A percentile compares a stretch with the other conserved stretches of the same genome.
Conservation (phyloP, 2,888 invertebrate genomes). For the Dilophus febrilis region DNA sequence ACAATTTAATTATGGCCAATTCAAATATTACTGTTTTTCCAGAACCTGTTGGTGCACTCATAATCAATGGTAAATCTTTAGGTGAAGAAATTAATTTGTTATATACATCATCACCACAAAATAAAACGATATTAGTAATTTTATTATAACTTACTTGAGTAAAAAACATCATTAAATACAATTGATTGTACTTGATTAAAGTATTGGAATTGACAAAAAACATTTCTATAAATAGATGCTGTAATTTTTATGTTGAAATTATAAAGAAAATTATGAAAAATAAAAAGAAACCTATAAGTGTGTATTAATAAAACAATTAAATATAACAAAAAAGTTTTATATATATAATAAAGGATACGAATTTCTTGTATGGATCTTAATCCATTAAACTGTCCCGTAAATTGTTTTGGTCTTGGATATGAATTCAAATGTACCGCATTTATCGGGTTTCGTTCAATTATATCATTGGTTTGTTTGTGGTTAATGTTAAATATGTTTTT, state of each 20-base stretch:
- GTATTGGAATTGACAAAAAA: constrained; percentile 39
- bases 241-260: constrained; percentile 6
- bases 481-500: too few relatives aligned
- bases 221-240: constrained; percentile 36
- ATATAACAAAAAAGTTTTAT: too few relatives aligned
- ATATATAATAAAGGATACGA: constrained; percentile 20
- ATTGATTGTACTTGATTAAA: constrained; percentile 60
- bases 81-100: too few relatives aligned
- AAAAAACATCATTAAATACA: constrained; percentile 48
- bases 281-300: constrained; percentile 1
- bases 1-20: constrained; percentile 50
- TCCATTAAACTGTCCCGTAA: constrained; percentile 6
- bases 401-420: constrained; percentile 1
- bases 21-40: constrained; percentile 75
- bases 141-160: constrained; percentile 39
- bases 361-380: constrained; percentile 17
- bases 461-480: too few relatives aligned
- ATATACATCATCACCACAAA: too few relatives aligned
- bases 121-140: too few relatives aligned
- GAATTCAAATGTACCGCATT: background rate
- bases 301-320: too few relatives aligned
- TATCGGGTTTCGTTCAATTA: too few relatives aligned
- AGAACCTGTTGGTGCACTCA: constrained; percentile 67
- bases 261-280: constrained; percentile 6
- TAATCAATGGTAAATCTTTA: constrained; percentile 48